Evolutionary conservation across 2,888 invertebrate genomes (phyloP).

Genomic region (Malachius bipustulatus): DNA sequence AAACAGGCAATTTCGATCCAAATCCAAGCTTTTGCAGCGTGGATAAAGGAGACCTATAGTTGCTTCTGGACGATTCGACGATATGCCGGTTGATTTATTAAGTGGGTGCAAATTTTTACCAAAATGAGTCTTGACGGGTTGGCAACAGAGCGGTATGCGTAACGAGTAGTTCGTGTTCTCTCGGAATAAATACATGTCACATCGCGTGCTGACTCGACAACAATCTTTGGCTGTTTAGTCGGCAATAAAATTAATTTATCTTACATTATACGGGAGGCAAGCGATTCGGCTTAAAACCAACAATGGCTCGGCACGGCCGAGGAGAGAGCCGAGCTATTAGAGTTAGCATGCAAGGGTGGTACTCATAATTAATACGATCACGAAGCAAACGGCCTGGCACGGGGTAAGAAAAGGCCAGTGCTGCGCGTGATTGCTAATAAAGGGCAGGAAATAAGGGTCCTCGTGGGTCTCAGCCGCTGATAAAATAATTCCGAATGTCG

Average conservation of each 20-base stretch:
- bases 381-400: slow-evolving; percentile 37
- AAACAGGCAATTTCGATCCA: no score
- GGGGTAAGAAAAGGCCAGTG: slow-evolving; percentile 36
- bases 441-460: slow-evolving; percentile 40
- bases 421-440: slow-evolving; percentile 38
- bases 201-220: slow-evolving; percentile 37
- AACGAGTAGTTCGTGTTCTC: slow-evolving; percentile 28
- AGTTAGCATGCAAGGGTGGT: slow-evolving; percentile 34
- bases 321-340: slow-evolving; percentile 26
- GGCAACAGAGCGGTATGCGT: no score
- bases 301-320: slow-evolving; percentile 24
- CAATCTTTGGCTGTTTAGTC: slow-evolving; percentile 39
- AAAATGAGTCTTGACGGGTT: no score
- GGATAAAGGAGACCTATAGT: no score
- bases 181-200: slow-evolving; percentile 34
- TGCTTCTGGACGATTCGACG: no score
- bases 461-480: slow-evolving; percentile 37
- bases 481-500: slow-evolving; percentile 41
- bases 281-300: slow-evolving; percentile 33
- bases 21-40: no score
- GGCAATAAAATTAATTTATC: slow-evolving; percentile 41
- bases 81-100: no score
- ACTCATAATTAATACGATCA: slow-evolving; percentile 36
- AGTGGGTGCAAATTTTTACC: no score
- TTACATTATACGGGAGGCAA: slow-evolving; percentile 31